A percentile compares a stretch with the other conserved stretches of the same genome.
Conservation (phyloP, 2,888 invertebrate species). For the Eristalinus sepulchralis region DNA sequence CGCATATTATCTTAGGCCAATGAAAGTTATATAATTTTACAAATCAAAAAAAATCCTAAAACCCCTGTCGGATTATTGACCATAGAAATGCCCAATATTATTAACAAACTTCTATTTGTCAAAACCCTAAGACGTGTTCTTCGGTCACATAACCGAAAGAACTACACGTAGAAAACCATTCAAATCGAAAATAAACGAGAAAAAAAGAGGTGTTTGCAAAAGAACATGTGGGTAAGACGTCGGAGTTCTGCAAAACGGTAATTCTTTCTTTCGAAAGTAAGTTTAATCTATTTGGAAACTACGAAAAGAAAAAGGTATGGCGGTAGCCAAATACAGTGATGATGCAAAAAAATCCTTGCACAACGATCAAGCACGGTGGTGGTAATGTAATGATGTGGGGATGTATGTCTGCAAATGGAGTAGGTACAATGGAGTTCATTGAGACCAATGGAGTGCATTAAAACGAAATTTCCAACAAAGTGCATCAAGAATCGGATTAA, state of each 20-base stretch:
- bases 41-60: conserved; percentile 20
- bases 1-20: too few relatives aligned
- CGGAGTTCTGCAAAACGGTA: conserved; percentile 73
- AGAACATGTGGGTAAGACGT: conserved; percentile 51
- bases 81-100: conserved; percentile 22
- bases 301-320: conserved; percentile 49
- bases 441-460: too few relatives aligned
- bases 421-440: not conserved
- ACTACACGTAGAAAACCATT: conserved; percentile 50
- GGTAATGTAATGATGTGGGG: not conserved
- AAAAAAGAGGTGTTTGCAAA: conserved; percentile 53
- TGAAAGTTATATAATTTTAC: not conserved
- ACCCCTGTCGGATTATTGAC: conserved; percentile 18
- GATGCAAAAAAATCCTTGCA: not conserved
- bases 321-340: conserved; percentile 3
- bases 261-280: conserved; percentile 73
- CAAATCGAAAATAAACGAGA: conserved; percentile 45
- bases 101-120: conserved; percentile 22
- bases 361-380: not conserved
- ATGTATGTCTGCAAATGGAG: not conserved
- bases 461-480: not conserved
- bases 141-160: conserved; percentile 35
- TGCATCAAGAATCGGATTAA: not conserved
- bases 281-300: conserved; percentile 68
- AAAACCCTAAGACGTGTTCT: conserved; percentile 45